Base-by-base conservation (phyloP, 2,888 invertebrate genomes). In the Aporophyla nigra region DNA sequence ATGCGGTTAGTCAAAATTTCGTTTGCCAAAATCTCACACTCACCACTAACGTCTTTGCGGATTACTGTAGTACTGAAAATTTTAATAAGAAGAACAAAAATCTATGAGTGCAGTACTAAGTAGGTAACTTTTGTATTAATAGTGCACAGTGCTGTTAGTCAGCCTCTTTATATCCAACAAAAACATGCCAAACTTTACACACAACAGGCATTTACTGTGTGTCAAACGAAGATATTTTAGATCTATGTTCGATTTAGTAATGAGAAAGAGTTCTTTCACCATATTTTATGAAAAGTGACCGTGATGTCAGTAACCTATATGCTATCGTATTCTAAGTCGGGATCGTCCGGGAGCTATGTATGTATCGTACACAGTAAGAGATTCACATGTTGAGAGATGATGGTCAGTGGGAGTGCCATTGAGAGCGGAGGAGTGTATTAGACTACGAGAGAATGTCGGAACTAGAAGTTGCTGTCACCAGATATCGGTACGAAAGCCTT, bases 61-160 rank as follows among this genome's bases (percentile, higher is more conserved):
- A 93, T 94, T 96, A 96, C 96, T 94, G 95, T 95, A 92, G 95
- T 92, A 96, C 96, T 96, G 96, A 95, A 96, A 96, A 91, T 88
- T 93, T 92, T 92, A 92, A 92, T 93, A 91, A 93, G 92, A 94
- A 94, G 94, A 92, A 95, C 95, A 95, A 93, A n/a, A 93, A 93
- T 92, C 92, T 94, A 93, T 94, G 87, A 94, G 96, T 96, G 96
- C 96, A 91, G 87, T 89, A 91, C 93, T 94, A 94, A 88, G 89
- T 86, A 91, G 86, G 89, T 90, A 88, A 89, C 89, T 92, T 85
- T 93, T 90, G 87, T 90, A 92, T 93, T 94, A 92, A 90, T 93
- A 90, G 96, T 96, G 96, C 96, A 90, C 87, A 94, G 96, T 96
- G 96, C 94, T 94, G 95, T 96, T 96, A 96, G 96, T 96, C 95